Percentiles rank a stretch among this genome's conserved stretches.
phyloP scores from a whole-genome alignment of 2,113 vertebrate genomes.

The Grantiella picta region DNA sequence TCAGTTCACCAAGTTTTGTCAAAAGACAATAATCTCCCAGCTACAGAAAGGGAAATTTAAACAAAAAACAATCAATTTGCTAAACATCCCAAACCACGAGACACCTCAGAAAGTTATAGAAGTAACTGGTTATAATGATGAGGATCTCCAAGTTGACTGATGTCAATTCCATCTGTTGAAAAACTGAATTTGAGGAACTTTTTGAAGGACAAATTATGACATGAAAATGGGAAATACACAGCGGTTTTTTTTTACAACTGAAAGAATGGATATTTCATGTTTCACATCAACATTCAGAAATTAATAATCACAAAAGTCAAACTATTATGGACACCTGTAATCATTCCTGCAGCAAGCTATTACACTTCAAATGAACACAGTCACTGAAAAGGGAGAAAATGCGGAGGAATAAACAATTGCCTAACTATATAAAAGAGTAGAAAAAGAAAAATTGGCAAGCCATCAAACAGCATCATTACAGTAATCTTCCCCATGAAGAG shows the following conservation, averaged over 20 bases:
- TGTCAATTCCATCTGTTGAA: background rate
- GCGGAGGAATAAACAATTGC: background rate
- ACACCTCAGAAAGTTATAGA: background rate
- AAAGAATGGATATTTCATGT: background rate
- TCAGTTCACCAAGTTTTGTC: background rate
- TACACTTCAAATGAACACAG: background rate
- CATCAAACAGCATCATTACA: background rate
- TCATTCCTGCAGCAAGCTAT: background rate
- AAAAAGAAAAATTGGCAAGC: background rate
- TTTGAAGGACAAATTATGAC: background rate
- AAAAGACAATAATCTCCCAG: background rate
- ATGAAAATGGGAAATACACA: background rate
- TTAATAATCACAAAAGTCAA: background rate
- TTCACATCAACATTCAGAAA: background rate
- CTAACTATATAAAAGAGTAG: background rate
- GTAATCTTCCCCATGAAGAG: background rate
- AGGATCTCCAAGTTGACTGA: background rate
- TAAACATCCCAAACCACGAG: background rate
- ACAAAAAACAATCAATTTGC: background rate
- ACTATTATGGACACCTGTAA: background rate
- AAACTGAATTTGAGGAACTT: background rate
- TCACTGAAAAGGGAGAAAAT: background rate
- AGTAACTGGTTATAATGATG: background rate
- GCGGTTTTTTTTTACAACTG: background rate
- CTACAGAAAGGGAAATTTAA: background rate